A percentile compares a stretch with the other conserved stretches of the same genome.
These are phyloP conservation scores for Melinaea menophilus DNA, from an alignment of 2,888 invertebrate species.

Conservation along the genomic window DNA sequence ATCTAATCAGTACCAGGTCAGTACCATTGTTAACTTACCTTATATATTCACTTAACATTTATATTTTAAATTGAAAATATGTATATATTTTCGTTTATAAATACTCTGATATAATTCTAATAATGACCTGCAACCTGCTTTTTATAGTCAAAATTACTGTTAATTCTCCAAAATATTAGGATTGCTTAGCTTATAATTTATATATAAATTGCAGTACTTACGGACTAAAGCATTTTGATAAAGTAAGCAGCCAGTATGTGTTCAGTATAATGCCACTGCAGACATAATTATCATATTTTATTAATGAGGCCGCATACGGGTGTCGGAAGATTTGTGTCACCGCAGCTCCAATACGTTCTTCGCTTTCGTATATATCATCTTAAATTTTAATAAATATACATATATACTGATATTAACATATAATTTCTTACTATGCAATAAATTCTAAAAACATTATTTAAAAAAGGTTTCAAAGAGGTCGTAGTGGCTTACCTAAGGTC, in stretches of 20 bases:
- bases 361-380: constrained; percentile 48
- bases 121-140: too few relatives aligned
- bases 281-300: constrained; percentile 50
- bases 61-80: too few relatives aligned
- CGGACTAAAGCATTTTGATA: constrained; percentile 66
- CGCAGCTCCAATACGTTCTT: constrained; percentile 54
- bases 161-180: background rate
- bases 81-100: too few relatives aligned
- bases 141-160: too few relatives aligned
- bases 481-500: constrained; percentile 15
- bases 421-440: too few relatives aligned
- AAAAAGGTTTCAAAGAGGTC: too few relatives aligned
- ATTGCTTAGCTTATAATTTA: background rate
- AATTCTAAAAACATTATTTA: too few relatives aligned
- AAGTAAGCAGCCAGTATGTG: constrained; percentile 58
- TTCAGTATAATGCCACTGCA: constrained; percentile 66
- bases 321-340: constrained; percentile 56
- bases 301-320: constrained; percentile 55
- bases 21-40: too few relatives aligned
- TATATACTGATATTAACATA: too few relatives aligned
- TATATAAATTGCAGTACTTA: constrained; percentile 42
- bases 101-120: too few relatives aligned
- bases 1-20: too few relatives aligned
- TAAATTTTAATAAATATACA: background rate
- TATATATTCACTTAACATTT: too few relatives aligned